These are phyloP conservation scores for Ennomos erosarius DNA, from an alignment of 2,888 invertebrate species.

Conservation along the genomic window DNA sequence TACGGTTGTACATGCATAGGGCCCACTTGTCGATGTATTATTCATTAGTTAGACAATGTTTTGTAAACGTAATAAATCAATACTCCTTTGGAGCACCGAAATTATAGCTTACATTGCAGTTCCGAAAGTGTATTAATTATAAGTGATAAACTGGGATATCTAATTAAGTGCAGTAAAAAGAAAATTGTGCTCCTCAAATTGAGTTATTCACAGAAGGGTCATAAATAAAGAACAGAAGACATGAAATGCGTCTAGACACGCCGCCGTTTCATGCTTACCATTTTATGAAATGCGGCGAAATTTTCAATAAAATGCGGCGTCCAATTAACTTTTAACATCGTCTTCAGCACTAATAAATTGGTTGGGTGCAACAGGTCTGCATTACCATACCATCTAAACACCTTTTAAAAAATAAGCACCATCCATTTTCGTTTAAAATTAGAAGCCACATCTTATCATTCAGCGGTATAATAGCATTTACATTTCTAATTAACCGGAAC, in stretches of 20 bases:
- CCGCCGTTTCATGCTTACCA: slow-evolving; percentile 16
- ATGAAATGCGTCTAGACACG: slow-evolving; percentile 22
- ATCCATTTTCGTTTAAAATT: neutral
- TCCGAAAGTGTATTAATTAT: neutral
- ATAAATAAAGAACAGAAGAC: slow-evolving; percentile 21
- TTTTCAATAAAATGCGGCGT: slow-evolving; percentile 22
- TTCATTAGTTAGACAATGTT: neutral
- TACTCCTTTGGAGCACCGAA: neutral
- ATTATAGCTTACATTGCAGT: neutral
- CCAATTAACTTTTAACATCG: slow-evolving; percentile 27
- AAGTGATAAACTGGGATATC: too few species aligned
- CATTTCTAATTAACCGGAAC: neutral
- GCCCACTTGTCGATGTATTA: slow-evolving; percentile 29
- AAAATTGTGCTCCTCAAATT: neutral
- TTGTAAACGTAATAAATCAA: neutral
- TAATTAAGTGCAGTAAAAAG: neutral
- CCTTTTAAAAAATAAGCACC: too few species aligned
- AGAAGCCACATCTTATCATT: slow-evolving; percentile 1
- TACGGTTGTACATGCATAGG: slow-evolving; percentile 31
- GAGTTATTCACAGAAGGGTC: slow-evolving; percentile 1
- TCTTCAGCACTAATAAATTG: neutral
- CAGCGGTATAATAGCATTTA: neutral
- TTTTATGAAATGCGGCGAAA: slow-evolving; percentile 20
- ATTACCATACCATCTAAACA: too few species aligned
- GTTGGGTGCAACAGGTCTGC: neutral